These are phyloP conservation scores for Furcula furcula DNA, from an alignment of 2,888 invertebrate genomes.

Conservation along the genomic window DNA sequence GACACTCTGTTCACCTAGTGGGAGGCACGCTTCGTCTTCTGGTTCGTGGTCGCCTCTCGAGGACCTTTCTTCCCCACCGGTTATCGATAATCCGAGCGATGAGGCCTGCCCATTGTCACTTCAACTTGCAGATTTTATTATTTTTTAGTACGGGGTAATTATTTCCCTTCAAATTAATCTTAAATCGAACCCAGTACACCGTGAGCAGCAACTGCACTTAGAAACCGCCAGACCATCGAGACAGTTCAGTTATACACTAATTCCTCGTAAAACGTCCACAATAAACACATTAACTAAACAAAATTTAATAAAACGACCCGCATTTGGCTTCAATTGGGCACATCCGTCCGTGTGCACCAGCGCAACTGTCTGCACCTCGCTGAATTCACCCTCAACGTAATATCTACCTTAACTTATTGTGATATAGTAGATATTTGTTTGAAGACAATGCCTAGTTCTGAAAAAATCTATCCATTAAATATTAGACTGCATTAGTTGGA, in stretches of 20 bases:
- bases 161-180: no score
- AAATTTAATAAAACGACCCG: conserved; percentile 52
- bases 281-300: conserved; percentile 2
- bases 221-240: not conserved
- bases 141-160: no score
- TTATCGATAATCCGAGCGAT: no score
- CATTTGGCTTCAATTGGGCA: conserved; percentile 57
- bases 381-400: conserved; percentile 35
- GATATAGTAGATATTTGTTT: conserved; percentile 7
- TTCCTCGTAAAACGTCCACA: conserved; percentile 1
- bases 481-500: conserved; percentile 8
- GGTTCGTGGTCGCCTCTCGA: no score
- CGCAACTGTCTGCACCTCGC: conserved; percentile 53
- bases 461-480: not conserved
- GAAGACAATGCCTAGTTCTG: not conserved
- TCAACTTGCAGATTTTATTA: no score
- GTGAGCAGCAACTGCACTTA: not conserved
- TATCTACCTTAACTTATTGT: conserved; percentile 6
- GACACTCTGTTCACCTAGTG: no score
- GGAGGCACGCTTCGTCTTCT: no score
- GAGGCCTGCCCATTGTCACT: no score
- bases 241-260: no score
- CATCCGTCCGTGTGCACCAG: conserved; percentile 61
- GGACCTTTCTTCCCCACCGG: no score
- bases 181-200: no score